Evolutionary conservation across 2,113 vertebrate genomes (phyloP).

Genomic region (Toxotes chatareus): DNA sequence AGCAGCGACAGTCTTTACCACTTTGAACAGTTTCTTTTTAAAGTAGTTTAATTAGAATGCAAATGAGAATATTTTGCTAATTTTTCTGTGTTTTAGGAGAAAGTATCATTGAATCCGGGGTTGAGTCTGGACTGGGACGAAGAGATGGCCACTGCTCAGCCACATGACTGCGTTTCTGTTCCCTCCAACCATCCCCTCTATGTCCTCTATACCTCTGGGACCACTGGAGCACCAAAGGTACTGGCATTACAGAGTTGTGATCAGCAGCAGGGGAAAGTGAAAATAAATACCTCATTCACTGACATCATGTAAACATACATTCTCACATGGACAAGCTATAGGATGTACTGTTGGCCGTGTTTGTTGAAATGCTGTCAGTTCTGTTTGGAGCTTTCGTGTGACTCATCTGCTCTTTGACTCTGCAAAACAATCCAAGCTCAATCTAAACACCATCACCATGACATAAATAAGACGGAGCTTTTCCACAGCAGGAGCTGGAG

Average conservation of each 20-base stretch:
- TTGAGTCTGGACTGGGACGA: constrained; percentile 93
- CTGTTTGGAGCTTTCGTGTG: neutral
- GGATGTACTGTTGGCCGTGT: neutral
- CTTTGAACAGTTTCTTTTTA: neutral
- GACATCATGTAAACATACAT: neutral
- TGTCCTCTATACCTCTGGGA: constrained; percentile 97
- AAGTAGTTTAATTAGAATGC: neutral
- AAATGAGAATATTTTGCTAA: neutral
- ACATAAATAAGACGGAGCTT: constrained; percentile 47
- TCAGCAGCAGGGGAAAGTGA: neutral
- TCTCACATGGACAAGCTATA: neutral
- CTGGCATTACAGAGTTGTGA: neutral
- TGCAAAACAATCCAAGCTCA: constrained; percentile 20
- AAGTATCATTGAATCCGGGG: constrained; percentile 80
- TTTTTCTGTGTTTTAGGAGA: constrained; percentile 81
- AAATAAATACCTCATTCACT: neutral
- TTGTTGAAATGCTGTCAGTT: neutral
- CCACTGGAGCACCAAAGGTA: constrained; percentile 96
- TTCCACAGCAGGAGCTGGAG: constrained; percentile 38
- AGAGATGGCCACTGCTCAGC: constrained; percentile 88
- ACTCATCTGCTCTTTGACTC: constrained; percentile 43
- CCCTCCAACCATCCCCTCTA: constrained; percentile 93
- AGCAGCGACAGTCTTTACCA: neutral
- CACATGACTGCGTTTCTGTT: constrained; percentile 89
- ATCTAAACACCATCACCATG: constrained; percentile 39